Evolutionary conservation across 1,140 invertebrate genomes (phyloP), one percentile per base, ranked within the genome.

Genomic region (Magallana angulata): DNA sequence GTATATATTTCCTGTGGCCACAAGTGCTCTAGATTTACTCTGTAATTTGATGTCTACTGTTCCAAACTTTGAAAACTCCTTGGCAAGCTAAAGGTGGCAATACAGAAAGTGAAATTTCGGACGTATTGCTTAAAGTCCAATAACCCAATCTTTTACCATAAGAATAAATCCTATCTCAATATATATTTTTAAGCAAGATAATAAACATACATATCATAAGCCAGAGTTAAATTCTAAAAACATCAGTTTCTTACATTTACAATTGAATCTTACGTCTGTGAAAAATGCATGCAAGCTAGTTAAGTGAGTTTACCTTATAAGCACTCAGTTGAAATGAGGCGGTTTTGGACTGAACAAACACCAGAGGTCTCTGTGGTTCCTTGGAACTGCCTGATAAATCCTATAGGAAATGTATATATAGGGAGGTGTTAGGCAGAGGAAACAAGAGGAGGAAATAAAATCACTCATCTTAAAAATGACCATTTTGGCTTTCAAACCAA

Each of bases 31-130:
- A 1, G 57, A 48, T 14, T 57, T n/a, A 30, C 86, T 62, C 16
- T 87, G 83, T 60, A 90, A 48, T 56, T 81, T 71, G 7, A 91
- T 57, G 76, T 90, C 91, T 1, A 91, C 91, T 7, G 89, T 87
- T 5, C 91, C 91, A 85, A 86, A 89, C 11, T 58, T 36, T 14
- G 91, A 90, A 86, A 91, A 87, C 91, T 87, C 88, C 8, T 76
- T 48, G 7, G 87, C 88, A 58, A 91, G 68, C 90, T 91, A 71
- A 9, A 60, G 62, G n/a, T 30, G 64, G 24, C 36, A 60, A 9
- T 57, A 56, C 5, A 14, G 48, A 2, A 16, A 59, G 58, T 83
- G 18, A 83, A 7, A 18, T 64, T 81, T 18, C 16, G 16, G 6
- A 30, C 62, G 7, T 57, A 30, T 82, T 2, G 24, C 57, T 48